Evolutionary conservation across 2,113 vertebrate species (phyloP), one percentile per base, ranked within the genome.

Genomic region (Leuciscus idus): DNA sequence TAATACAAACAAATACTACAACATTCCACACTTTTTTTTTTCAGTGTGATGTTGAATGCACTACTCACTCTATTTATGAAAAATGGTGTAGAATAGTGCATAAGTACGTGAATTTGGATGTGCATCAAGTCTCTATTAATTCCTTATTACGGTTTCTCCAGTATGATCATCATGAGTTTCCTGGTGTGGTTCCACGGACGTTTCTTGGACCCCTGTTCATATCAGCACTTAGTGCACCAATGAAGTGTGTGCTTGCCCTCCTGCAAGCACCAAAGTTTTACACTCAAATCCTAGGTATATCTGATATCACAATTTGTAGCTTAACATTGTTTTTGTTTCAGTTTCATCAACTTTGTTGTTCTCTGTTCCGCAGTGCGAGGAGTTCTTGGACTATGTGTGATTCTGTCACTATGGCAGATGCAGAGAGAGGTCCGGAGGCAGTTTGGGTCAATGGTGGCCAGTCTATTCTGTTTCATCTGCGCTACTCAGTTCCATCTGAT

Each of bases 121-220:
- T 15, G 15, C 1, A 55, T 55, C 15, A 52, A 55, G 6, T 19
- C 52, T 55, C 52, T 6, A 19, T 50, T 21, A 30, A 62, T 13
- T 74, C 23, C 19, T 43, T 61, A 52, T 36, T 64, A n/a, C 36
- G 36, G 90, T 39, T 81, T 89, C 93, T 91, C 28, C 93, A 99
- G 98, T 99, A 98, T 36, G 98, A 99, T 89, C 98, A 99, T 83
- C 96, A 95, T 50, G 96, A 97, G 87, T 99, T 99, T 87, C 97
- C 98, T 0, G 98, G 98, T 7, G 98, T 98, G 43, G 98, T 99
- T 17, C 98, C 98, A 33, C 95, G 98, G 87, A 97, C 98, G 0
- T 99, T 99, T 88, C 92, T 99, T 0, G 98, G 98, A 30, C 97
- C 98, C 0, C 81, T 99, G 80, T 90, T 96, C 80, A 87, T 99